Evolutionary conservation across 2,113 vertebrate species (phyloP).

Genomic region (Halichoeres trimaculatus): DNA sequence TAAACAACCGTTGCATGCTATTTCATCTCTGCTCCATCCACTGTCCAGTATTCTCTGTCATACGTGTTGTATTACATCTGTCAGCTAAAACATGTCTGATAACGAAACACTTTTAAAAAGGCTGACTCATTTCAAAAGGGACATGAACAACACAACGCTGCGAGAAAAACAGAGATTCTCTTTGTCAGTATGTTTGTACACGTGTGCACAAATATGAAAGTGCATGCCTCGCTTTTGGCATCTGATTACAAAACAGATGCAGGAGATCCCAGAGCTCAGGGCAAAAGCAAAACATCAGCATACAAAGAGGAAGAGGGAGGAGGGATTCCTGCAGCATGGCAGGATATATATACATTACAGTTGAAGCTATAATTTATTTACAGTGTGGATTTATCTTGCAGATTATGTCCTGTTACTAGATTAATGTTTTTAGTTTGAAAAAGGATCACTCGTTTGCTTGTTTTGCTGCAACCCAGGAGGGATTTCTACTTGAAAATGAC

Average conservation of each 20-base stretch:
- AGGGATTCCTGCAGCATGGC: not conserved
- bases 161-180: not conserved
- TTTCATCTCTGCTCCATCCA: not conserved
- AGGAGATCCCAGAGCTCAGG: constrained; percentile 27
- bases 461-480: not conserved
- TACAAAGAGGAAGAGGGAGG: not conserved
- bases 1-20: constrained; percentile 19
- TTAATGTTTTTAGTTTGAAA: not conserved
- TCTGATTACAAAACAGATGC: constrained; percentile 46
- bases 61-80: constrained; percentile 49
- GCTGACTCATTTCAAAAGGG: constrained; percentile 13
- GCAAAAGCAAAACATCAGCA: constrained; percentile 7
- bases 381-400: not conserved
- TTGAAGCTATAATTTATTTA: not conserved
- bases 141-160: constrained; percentile 1
- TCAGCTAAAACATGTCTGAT: constrained; percentile 60
- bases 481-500: not conserved
- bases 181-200: constrained; percentile 17
- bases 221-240: constrained; percentile 4
- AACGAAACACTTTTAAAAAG: constrained; percentile 38
- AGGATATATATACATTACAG: not conserved
- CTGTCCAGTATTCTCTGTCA: constrained; percentile 9
- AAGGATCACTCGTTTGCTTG: too few relatives aligned
- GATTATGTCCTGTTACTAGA: not conserved
- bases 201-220: constrained; percentile 18